Base-by-base conservation (phyloP, 2,113 vertebrate genomes). In the Puma concolor region DNA sequence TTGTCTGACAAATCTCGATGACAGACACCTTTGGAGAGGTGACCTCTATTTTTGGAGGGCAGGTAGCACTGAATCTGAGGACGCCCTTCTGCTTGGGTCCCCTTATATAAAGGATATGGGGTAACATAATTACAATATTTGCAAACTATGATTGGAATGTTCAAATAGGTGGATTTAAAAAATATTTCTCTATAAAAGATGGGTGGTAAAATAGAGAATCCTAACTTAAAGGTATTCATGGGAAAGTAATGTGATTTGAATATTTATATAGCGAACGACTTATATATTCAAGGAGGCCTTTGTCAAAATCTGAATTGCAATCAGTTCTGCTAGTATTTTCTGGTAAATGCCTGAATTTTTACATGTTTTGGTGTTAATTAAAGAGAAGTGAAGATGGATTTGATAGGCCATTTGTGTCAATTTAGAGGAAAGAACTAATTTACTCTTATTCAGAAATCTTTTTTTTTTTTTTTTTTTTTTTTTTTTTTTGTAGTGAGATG, bases 381-480 rank as follows among this genome's bases (percentile, higher is more conserved):
- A 84, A 81, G 36, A 76, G 25, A 88, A 92, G 79, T 38, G 5
- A 87, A 36, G 64, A 82, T 6, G 91, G 60, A 83, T 91, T 57
- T 93, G 44, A 92, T 87, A 93, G 7, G 10, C 33, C 89, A 4
- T 60, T 66, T 87, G 41, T 67, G 64, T 50, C 14, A 88, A 38
- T 91, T 97, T 74, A 94, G 57, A 86, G 81, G 81, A 33, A 13
- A 77, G 52, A 96, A 88, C 13, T 82, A 74, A 86, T 97, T 96
- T 60, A 64, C 93, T 94, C 50, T 71, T 31, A 36, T 41, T 1
- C 84, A 4, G 60, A 72, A 25, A 41, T 14, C 1, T 10, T 79
- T 95, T 84, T 83, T 57, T 36, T 36, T 36, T 36, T 36, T 95
- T 84, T 83, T 57, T 36, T 36, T 36, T 36, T 36, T 95, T 84